phyloP scores from a whole-genome alignment of 2,888 invertebrate genomes.

The Eudasyphora cyanicolor region DNA sequence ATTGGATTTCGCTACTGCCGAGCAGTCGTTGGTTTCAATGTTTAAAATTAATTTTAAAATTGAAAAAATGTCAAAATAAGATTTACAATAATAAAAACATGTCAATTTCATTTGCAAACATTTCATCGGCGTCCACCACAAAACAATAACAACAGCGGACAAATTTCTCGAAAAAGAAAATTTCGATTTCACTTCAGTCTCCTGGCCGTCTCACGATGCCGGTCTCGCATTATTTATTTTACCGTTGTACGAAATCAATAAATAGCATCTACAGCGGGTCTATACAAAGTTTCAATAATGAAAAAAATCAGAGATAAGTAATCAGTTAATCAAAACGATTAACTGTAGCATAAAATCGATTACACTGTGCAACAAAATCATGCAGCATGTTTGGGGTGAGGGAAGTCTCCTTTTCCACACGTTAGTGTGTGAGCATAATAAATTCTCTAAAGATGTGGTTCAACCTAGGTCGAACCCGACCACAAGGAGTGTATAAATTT shows the following conservation, averaged over 20 bases:
- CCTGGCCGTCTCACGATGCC: background rate
- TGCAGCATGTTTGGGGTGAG: too few relatives aligned
- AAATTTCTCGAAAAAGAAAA: background rate
- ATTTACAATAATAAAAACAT: slow-evolving; percentile 36
- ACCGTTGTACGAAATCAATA: background rate
- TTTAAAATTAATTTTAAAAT: slow-evolving; percentile 46
- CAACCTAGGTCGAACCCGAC: too few relatives aligned
- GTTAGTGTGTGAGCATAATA: too few relatives aligned
- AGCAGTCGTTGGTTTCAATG: background rate
- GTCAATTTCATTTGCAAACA: slow-evolving; percentile 37
- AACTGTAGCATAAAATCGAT: too few relatives aligned
- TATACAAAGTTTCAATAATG: too few relatives aligned
- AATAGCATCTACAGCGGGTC: too few relatives aligned
- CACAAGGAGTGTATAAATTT: too few relatives aligned
- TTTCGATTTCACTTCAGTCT: background rate
- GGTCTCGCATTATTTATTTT: background rate
- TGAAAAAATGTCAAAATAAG: slow-evolving; percentile 51
- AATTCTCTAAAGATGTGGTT: too few relatives aligned
- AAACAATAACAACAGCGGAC: background rate
- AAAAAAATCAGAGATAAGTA: too few relatives aligned
- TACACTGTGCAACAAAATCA: too few relatives aligned
- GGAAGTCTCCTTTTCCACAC: too few relatives aligned
- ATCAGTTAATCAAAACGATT: too few relatives aligned
- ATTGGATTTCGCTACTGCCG: background rate
- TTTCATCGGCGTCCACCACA: background rate